Evolutionary conservation across 2,113 vertebrate genomes (phyloP).

Genomic region (Ageneiosus marmoratus): DNA sequence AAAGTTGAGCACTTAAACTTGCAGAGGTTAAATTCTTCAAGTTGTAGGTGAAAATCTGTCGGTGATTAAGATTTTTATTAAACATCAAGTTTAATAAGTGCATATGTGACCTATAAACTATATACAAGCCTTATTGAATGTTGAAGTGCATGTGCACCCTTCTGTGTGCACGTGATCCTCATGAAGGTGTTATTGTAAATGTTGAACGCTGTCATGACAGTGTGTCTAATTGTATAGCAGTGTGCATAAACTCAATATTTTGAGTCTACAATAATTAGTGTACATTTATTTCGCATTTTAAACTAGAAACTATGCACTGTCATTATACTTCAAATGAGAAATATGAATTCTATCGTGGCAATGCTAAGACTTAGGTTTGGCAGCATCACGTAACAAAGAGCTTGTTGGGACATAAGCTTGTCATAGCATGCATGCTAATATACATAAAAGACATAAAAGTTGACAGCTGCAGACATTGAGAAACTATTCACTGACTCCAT

Average conservation of each 20-base stretch:
- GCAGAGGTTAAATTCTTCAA: not conserved
- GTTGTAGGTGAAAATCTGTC: not conserved
- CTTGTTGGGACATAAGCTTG: not conserved
- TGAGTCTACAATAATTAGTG: not conserved
- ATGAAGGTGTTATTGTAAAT: not conserved
- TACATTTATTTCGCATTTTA: not conserved
- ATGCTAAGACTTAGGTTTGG: not conserved
- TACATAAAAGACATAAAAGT: not conserved
- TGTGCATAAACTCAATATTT: not conserved
- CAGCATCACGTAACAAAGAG: not conserved
- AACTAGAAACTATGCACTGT: not conserved
- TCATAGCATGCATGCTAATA: not conserved
- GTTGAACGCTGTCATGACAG: not conserved
- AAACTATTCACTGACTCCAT: not conserved
- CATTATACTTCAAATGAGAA: not conserved
- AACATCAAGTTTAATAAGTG: not conserved
- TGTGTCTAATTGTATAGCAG: not conserved
- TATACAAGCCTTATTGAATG: not conserved
- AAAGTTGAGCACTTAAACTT: no score
- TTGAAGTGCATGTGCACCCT: not conserved
- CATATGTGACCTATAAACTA: not conserved
- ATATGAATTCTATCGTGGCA: not conserved
- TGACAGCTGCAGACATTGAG: not conserved
- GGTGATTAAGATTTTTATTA: not conserved
- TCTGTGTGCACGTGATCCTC: not conserved